These are phyloP conservation scores for Phyllotreta striolata DNA, from an alignment of 2,888 invertebrate genomes.

Conservation along the genomic window DNA sequence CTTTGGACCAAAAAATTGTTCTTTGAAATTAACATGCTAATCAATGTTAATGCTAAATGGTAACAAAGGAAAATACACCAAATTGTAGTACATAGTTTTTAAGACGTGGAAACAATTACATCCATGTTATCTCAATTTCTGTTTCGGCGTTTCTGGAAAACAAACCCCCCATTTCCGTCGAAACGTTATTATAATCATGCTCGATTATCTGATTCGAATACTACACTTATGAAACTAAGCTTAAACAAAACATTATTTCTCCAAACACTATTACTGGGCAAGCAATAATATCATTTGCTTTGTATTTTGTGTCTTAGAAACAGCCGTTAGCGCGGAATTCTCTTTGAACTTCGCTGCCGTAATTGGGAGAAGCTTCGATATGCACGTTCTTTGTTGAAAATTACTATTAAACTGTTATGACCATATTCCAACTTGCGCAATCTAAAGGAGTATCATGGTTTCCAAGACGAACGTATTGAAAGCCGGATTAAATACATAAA, in stretches of 20 bases:
- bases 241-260: constrained; percentile 32
- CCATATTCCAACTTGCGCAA: too few relatives aligned
- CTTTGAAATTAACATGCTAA: too few relatives aligned
- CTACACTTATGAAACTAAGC: constrained; percentile 25
- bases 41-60: too few relatives aligned
- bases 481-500: too few relatives aligned
- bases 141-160: background rate
- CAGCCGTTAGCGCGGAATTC: constrained; percentile 21
- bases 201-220: constrained; percentile 21
- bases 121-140: too few relatives aligned
- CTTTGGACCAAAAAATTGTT: too few relatives aligned
- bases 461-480: too few relatives aligned
- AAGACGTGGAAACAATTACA: too few relatives aligned
- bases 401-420: background rate
- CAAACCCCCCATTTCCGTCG: constrained; percentile 1
- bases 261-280: constrained; percentile 31
- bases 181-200: constrained; percentile 3
- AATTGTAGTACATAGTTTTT: too few relatives aligned
- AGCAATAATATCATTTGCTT: constrained; percentile 31
- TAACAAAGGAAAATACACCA: too few relatives aligned
- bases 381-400: constrained; percentile 9
- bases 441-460: too few relatives aligned
- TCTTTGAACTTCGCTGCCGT: constrained; percentile 24
- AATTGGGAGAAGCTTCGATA: constrained; percentile 20
- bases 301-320: constrained; percentile 27